Conservation (phyloP, 2,888 invertebrate genomes). For the Acrobasis consociella region DNA sequence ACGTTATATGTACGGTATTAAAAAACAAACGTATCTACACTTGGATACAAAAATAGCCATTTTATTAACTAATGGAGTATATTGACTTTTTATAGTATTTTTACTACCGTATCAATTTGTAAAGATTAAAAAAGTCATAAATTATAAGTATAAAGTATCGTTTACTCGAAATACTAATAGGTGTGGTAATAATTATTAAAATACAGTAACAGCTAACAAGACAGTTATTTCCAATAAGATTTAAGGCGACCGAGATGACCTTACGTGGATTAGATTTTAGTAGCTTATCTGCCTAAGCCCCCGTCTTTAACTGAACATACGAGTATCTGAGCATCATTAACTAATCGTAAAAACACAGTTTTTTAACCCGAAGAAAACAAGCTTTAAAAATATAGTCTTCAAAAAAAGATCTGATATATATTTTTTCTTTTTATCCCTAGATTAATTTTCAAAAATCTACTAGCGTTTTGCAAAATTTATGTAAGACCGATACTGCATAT, state of each 20-base stretch:
- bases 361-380: too few species aligned
- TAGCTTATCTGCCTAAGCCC: constrained; percentile 11
- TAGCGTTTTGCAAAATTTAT: too few species aligned
- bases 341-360: background rate
- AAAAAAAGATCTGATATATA: too few species aligned
- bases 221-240: constrained; percentile 19
- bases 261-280: background rate
- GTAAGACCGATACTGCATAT: too few species aligned
- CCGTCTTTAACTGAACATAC: background rate
- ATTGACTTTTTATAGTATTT: constrained; percentile 39
- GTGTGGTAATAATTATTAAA: constrained; percentile 23
- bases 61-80: background rate
- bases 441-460: too few species aligned
- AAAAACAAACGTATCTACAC: too few species aligned
- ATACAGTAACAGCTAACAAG: constrained; percentile 20
- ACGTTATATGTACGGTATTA: too few species aligned
- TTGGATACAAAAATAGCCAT: too few species aligned
- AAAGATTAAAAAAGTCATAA: constrained; percentile 32
- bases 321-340: background rate
- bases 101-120: constrained; percentile 40
- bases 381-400: too few species aligned
- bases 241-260: constrained; percentile 22
- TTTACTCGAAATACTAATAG: constrained; percentile 23
- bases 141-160: constrained; percentile 14
- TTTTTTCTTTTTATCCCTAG: too few species aligned